Evolutionary conservation across 2,113 vertebrate species (phyloP).

Genomic region (Takifugu bimaculatus): DNA sequence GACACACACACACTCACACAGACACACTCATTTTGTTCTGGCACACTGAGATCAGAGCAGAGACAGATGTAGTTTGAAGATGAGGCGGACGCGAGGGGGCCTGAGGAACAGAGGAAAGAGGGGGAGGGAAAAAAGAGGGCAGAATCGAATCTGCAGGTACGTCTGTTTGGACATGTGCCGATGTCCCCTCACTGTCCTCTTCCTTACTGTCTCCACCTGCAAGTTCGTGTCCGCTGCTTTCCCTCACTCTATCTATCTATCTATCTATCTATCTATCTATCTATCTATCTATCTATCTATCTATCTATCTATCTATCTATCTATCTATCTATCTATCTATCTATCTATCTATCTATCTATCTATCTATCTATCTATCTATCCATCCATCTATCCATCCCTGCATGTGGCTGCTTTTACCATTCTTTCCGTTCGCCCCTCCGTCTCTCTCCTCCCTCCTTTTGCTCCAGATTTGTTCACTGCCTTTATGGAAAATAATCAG

Average conservation of each 20-base stretch:
- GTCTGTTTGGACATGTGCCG: conserved; percentile 63
- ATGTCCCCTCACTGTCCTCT: conserved; percentile 70
- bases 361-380: conserved; percentile 22
- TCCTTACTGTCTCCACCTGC: conserved; percentile 72
- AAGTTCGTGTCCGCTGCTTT: conserved; percentile 64
- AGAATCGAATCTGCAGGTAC: conserved; percentile 74
- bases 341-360: conserved; percentile 22
- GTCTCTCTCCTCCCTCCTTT: neutral
- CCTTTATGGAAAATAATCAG: conserved; percentile 42
- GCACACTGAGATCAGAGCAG: conserved; percentile 33
- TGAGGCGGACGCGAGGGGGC: conserved; percentile 26
- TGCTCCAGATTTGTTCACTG: conserved; percentile 6
- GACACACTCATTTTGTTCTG: conserved; percentile 7
- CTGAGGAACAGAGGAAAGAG: conserved; percentile 35
- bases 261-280: conserved; percentile 6
- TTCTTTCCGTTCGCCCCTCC: neutral
- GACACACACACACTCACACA: conserved; percentile 2
- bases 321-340: conserved; percentile 9
- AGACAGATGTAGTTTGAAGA: conserved; percentile 23
- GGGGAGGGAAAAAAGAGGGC: neutral
- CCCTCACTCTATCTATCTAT: conserved; percentile 71
- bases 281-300: conserved; percentile 25
- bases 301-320: conserved; percentile 59
- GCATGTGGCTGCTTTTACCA: neutral
- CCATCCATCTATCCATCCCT: conserved; percentile 15